These are phyloP conservation scores for Turdus rufiventris DNA, from an alignment of 2,113 vertebrate species.

Conservation along the genomic window DNA sequence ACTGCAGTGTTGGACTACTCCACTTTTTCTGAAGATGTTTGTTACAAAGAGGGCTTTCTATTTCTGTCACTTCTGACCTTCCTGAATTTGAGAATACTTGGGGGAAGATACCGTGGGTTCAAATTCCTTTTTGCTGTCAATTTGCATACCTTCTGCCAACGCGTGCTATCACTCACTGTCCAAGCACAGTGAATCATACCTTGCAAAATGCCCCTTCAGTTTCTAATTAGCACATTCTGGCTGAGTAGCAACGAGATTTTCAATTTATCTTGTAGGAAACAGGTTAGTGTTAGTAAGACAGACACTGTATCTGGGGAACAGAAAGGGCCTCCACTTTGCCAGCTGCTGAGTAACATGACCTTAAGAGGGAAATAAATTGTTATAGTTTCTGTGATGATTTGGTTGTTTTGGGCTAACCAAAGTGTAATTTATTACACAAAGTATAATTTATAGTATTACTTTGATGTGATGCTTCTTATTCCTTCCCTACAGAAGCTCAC, in stretches of 20 bases:
- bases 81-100: conserved; percentile 14
- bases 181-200: conserved; percentile 33
- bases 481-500: background rate
- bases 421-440: background rate
- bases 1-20: background rate
- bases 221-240: conserved; percentile 34
- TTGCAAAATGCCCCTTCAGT: conserved; percentile 15
- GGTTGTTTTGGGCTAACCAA: background rate
- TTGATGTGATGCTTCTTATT: background rate
- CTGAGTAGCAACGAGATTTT: background rate
- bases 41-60: background rate
- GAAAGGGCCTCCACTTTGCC: background rate
- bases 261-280: background rate
- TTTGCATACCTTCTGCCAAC: conserved; percentile 20
- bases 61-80: conserved; percentile 23
- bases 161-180: background rate
- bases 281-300: background rate
- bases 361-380: background rate
- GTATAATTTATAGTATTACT: background rate
- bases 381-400: background rate
- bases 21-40: background rate
- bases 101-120: background rate
- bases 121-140: conserved; percentile 47
- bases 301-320: background rate
- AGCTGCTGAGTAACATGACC: background rate